A percentile compares a stretch with the other conserved stretches of the same genome.
phyloP scores from a whole-genome alignment of 1,140 invertebrate genomes.

The Micrasema minimum region DNA sequence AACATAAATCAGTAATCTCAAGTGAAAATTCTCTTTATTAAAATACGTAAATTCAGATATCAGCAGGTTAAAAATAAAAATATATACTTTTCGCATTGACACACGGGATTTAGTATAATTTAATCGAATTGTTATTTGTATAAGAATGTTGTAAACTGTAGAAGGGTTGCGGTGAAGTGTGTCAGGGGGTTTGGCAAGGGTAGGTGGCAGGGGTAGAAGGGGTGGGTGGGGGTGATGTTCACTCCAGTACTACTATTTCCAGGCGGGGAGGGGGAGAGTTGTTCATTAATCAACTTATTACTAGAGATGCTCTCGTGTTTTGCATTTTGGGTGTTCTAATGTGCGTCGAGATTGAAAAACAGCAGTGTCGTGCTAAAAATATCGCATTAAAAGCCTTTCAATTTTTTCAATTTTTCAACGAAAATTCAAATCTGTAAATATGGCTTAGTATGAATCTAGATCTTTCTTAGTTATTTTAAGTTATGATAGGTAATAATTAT shows the following conservation, averaged over 20 bases:
- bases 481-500: too few species aligned
- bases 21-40: too few species aligned
- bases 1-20: too few species aligned
- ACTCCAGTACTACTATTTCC: too few species aligned
- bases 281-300: slow-evolving; percentile 54
- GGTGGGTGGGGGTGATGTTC: not conserved
- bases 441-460: too few species aligned
- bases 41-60: too few species aligned
- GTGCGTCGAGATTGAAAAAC: slow-evolving; percentile 47
- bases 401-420: too few species aligned
- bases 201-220: not conserved
- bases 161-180: slow-evolving; percentile 24
- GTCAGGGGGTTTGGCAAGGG: not conserved
- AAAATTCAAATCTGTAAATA: too few species aligned
- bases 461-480: too few species aligned
- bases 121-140: slow-evolving; percentile 16
- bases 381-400: too few species aligned
- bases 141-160: slow-evolving; percentile 3
- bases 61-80: too few species aligned
- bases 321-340: slow-evolving; percentile 52
- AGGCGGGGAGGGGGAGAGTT: slow-evolving; percentile 15
- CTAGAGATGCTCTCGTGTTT: slow-evolving; percentile 46
- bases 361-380: slow-evolving; percentile 38
- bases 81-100: not conserved
- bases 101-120: too few species aligned